phyloP scores from a whole-genome alignment of 2,797 vertebrate genomes.

The Alcedo quadribrachys region DNA sequence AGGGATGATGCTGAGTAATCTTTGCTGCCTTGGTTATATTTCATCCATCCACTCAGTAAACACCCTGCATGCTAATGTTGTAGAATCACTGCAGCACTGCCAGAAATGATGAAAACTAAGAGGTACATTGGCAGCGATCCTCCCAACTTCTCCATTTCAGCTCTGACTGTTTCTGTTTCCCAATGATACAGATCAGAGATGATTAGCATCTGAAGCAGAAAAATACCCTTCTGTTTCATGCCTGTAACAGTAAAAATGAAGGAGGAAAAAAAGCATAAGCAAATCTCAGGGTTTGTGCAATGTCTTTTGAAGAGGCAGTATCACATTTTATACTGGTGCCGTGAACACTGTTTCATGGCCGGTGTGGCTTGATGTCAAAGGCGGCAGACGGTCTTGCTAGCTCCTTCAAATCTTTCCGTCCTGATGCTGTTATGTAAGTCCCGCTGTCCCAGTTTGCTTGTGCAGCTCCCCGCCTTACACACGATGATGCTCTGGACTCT shows the following conservation, averaged over 20 bases:
- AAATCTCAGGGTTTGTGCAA: background rate
- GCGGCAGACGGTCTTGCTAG: background rate
- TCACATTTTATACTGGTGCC: background rate
- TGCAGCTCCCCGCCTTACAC: background rate
- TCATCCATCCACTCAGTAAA: background rate
- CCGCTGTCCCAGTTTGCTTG: slow-evolving; percentile 44
- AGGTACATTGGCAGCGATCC: background rate
- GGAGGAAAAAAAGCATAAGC: background rate
- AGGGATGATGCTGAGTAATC: background rate
- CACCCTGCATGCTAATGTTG: slow-evolving; percentile 32
- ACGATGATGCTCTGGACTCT: background rate
- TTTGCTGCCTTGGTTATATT: slow-evolving; percentile 7
- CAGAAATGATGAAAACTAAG: background rate
- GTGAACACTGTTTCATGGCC: background rate
- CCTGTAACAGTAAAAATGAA: background rate
- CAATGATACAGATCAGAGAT: background rate
- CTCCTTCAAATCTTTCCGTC: background rate
- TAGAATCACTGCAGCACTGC: slow-evolving; percentile 24
- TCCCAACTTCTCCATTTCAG: background rate
- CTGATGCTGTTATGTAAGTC: slow-evolving; percentile 43
- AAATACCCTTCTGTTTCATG: background rate
- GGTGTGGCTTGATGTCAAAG: background rate
- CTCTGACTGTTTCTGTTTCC: background rate
- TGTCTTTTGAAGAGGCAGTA: background rate
- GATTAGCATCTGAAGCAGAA: background rate